Evolutionary conservation across 2,797 vertebrate species (phyloP).

Genomic region (Psittacula echo): DNA sequence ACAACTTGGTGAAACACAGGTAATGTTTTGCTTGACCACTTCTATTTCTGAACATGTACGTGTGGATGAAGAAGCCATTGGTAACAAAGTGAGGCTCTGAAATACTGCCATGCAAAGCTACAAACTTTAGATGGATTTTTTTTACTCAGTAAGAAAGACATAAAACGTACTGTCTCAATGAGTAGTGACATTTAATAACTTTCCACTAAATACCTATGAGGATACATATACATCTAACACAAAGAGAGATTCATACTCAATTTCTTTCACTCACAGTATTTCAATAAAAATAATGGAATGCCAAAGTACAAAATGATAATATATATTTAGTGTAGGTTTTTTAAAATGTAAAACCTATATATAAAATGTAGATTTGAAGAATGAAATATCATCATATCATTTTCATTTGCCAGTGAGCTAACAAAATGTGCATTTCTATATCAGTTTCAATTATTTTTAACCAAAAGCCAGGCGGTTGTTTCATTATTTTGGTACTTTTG

Average conservation of each 20-base stretch:
- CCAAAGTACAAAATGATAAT: background rate
- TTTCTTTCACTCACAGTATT: background rate
- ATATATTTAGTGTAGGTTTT: background rate
- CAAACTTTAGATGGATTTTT: background rate
- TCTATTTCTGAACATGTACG: background rate
- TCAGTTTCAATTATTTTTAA: background rate
- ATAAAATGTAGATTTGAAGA: background rate
- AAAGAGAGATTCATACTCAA: background rate
- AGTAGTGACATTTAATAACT: slow-evolving; percentile 63
- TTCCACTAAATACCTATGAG: slow-evolving; percentile 30
- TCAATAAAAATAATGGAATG: slow-evolving; percentile 13
- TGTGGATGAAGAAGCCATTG: background rate
- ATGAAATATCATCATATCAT: background rate
- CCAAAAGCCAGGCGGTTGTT: background rate
- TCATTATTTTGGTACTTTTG: background rate
- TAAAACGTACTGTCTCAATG: slow-evolving; percentile 18
- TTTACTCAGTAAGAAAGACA: background rate
- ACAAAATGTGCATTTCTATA: background rate
- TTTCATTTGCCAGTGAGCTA: background rate
- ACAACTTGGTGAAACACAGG: background rate
- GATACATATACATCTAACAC: background rate
- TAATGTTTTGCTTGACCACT: background rate
- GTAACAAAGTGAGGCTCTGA: background rate
- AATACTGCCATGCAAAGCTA: background rate
- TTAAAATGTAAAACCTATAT: slow-evolving; percentile 8